phyloP scores from a whole-genome alignment of 2,888 invertebrate species.

The Ceramica pisi region DNA sequence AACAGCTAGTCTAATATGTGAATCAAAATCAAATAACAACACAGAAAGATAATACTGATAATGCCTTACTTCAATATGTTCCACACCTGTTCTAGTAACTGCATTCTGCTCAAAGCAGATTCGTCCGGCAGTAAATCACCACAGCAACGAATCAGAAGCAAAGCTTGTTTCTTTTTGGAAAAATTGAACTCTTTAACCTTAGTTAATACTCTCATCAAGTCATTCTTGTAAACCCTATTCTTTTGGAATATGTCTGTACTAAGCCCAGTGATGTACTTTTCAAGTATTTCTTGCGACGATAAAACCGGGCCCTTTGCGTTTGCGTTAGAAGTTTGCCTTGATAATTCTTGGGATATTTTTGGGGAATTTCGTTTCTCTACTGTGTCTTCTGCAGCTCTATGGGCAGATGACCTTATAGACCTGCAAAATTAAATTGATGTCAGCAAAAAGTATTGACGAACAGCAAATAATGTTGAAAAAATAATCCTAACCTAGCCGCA shows the following conservation, averaged over 20 bases:
- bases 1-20: no score
- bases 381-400: constrained; percentile 21
- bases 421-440: constrained; percentile 39
- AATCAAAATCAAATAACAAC: not conserved
- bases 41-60: not conserved
- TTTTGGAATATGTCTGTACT: constrained; percentile 85
- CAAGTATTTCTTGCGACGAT: constrained; percentile 79
- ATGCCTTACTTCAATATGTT: constrained; percentile 83
- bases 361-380: not conserved
- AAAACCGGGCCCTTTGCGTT: constrained; percentile 27
- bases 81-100: constrained; percentile 90
- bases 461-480: constrained; percentile 1
- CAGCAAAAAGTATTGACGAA: constrained; percentile 2
- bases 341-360: constrained; percentile 9
- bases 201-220: constrained; percentile 78
- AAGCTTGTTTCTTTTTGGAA: constrained; percentile 84
- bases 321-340: constrained; percentile 14
- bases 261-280: constrained; percentile 81
- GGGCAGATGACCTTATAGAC: not conserved
- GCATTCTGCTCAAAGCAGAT: constrained; percentile 82
- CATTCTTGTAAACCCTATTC: constrained; percentile 87
- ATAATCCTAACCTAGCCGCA: constrained; percentile 70
- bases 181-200: constrained; percentile 83
- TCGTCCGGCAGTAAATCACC: constrained; percentile 90
- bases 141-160: constrained; percentile 90